Conservation (phyloP, 2,113 vertebrate species). For the Cavia aperea region DNA sequence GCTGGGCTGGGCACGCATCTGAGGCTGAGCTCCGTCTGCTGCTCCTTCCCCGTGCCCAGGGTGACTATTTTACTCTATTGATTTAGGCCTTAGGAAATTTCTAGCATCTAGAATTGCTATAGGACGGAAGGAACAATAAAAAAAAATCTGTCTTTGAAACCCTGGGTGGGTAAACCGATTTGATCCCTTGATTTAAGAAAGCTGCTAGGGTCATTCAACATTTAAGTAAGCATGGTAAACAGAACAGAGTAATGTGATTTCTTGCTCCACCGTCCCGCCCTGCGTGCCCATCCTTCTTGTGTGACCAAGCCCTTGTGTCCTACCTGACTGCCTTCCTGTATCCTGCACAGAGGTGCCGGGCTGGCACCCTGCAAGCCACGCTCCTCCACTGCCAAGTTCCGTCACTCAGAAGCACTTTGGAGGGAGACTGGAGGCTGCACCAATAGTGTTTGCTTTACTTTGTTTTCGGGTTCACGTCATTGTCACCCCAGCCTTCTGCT, state of each 20-base stretch:
- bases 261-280: not conserved
- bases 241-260: not conserved
- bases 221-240: not conserved
- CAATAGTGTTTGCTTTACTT: not conserved
- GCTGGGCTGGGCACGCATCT: not conserved
- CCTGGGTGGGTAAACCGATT: not conserved
- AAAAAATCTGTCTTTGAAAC: constrained; percentile 10
- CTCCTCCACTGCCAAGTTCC: not conserved
- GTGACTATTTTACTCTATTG: not conserved
- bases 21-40: not conserved
- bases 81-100: not conserved
- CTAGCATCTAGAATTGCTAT: not conserved
- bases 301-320: not conserved
- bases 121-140: not conserved
- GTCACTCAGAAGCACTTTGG: not conserved
- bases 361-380: fast-evolving
- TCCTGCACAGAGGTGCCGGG: not conserved
- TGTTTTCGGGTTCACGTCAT: not conserved
- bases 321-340: not conserved
- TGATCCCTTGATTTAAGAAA: constrained; percentile 7
- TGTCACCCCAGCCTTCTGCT: not conserved
- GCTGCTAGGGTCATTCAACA: not conserved
- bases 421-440: not conserved
- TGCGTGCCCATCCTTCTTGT: not conserved
- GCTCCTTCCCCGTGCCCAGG: not conserved